These are phyloP conservation scores for Mayetiola destructor DNA, from an alignment of 2,888 invertebrate genomes.

Conservation along the genomic window DNA sequence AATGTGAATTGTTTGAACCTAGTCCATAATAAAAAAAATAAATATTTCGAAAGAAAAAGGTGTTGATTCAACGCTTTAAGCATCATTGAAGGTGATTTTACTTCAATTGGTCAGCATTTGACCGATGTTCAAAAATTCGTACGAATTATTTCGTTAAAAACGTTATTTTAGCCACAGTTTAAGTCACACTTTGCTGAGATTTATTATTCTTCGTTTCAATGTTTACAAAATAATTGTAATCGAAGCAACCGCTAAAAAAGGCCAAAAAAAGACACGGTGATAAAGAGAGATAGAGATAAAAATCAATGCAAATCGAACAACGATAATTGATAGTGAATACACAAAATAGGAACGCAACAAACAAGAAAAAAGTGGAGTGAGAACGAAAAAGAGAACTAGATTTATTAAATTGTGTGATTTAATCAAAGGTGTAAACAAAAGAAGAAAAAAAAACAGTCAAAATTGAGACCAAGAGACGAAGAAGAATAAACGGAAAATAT, in stretches of 20 bases:
- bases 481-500: constrained; percentile 4
- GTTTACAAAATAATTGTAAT: no score
- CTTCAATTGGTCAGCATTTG: no score
- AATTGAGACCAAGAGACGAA: constrained; percentile 3
- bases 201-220: no score
- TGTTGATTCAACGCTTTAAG: not conserved
- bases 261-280: no score
- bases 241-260: no score
- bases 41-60: not conserved
- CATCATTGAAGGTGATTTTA: not conserved
- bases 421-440: no score
- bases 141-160: no score
- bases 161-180: no score
- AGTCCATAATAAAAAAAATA: constrained; percentile 8
- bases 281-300: no score
- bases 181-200: no score
- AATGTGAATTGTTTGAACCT: constrained; percentile 1
- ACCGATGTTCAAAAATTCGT: no score
- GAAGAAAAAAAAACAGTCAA: not conserved
- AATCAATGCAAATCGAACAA: no score
- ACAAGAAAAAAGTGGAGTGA: not conserved
- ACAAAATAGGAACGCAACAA: not conserved
- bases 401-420: not conserved
- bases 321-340: not conserved
- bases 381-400: not conserved